Conservation (phyloP, 2,113 vertebrate species). For the Antigone vipio region DNA sequence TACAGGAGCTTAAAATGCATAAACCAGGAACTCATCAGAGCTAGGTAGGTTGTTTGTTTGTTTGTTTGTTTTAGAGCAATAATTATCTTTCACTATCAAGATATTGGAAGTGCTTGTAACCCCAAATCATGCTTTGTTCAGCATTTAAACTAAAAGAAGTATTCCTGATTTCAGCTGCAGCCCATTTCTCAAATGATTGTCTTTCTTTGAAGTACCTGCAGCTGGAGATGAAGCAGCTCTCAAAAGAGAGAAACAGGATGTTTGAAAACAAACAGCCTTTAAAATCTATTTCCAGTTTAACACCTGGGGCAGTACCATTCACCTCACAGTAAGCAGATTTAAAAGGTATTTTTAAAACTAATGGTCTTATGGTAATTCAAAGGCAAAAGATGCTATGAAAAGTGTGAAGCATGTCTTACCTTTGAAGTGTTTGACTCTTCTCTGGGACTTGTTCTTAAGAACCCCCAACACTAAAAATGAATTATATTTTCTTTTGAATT, state of each 20-base stretch:
- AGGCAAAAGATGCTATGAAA: background rate
- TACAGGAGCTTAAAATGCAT: background rate
- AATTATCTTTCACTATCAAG: background rate
- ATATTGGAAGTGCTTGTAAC: background rate
- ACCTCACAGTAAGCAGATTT: background rate
- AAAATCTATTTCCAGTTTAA: background rate
- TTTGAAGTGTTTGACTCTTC: background rate
- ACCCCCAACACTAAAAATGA: background rate
- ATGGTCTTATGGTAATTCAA: background rate
- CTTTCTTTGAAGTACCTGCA: conserved; percentile 50
- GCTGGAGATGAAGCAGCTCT: conserved; percentile 35
- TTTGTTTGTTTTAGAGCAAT: background rate
- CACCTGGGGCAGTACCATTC: background rate
- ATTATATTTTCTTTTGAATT: background rate
- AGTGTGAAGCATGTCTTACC: background rate
- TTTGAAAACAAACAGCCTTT: conserved; percentile 37
- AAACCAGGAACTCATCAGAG: background rate
- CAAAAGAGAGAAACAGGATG: background rate
- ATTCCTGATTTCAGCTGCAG: conserved; percentile 25
- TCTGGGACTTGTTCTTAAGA: background rate
- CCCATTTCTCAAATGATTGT: conserved; percentile 5
- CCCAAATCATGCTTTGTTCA: background rate
- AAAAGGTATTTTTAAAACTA: background rate
- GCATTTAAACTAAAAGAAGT: background rate
- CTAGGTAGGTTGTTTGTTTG: background rate